phyloP scores from a whole-genome alignment of 2,113 vertebrate species.

The Aythya baeri region DNA sequence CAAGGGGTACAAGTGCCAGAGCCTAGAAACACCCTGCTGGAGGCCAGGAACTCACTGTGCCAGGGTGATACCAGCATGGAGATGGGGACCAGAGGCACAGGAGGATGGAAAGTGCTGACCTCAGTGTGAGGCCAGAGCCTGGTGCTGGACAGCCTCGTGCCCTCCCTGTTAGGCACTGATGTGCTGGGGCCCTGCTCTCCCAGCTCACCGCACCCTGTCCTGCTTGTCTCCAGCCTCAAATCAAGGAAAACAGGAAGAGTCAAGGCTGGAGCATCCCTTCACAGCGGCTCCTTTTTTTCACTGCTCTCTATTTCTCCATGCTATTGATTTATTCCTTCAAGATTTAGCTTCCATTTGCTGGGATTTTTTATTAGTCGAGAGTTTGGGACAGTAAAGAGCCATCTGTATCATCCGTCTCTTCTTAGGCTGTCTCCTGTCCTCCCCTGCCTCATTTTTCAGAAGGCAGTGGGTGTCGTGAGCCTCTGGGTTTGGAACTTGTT shows the following conservation, averaged over 20 bases:
- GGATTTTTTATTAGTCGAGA: background rate
- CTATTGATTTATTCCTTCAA: background rate
- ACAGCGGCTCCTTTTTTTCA: background rate
- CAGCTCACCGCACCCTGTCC: fast-evolving
- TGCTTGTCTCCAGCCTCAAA: background rate
- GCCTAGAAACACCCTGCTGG: background rate
- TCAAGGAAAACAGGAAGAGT: background rate
- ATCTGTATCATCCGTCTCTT: background rate
- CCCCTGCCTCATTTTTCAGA: background rate
- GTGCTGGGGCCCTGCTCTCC: too few species aligned
- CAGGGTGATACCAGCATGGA: fast-evolving
- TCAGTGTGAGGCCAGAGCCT: background rate
- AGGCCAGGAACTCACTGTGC: too few species aligned
- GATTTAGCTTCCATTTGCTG: background rate
- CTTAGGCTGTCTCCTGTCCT: background rate
- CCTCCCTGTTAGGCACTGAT: too few species aligned
- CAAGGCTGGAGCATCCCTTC: background rate
- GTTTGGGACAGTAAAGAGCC: background rate
- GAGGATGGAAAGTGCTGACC: background rate
- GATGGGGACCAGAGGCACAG: background rate
- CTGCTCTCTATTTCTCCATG: fast-evolving
- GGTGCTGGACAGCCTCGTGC: too few species aligned
- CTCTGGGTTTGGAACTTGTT: background rate
- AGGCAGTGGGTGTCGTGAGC: background rate
- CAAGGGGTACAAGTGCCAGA: fast-evolving